Percentiles rank a stretch among this genome's conserved stretches.
Evolutionary conservation across 2,888 invertebrate species (phyloP).

Genomic region (Drosophila pegasa): DNA sequence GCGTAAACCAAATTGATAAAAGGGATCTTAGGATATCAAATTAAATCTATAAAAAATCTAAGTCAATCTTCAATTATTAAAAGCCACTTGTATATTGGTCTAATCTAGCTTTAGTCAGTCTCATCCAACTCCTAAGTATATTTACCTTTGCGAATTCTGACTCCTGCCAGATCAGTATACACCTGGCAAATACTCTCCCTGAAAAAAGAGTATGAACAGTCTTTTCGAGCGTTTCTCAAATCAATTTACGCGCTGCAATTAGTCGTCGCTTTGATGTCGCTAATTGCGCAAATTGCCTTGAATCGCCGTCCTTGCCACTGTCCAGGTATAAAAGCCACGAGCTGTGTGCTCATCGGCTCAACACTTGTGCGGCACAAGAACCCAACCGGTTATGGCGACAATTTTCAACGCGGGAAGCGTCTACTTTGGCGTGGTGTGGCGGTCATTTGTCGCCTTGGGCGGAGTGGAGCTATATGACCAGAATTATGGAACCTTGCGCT

Average conservation of each 20-base stretch:
- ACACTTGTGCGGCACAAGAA: neutral
- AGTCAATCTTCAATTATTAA: too few species aligned
- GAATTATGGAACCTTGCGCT: slow-evolving; percentile 6
- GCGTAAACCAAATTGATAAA: too few species aligned
- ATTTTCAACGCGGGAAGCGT: neutral
- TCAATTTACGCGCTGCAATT: slow-evolving; percentile 30
- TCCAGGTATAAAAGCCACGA: slow-evolving; percentile 41
- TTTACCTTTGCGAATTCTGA: neutral
- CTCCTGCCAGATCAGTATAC: neutral
- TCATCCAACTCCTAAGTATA: too few species aligned
- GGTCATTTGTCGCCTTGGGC: slow-evolving; percentile 41
- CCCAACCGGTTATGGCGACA: slow-evolving; percentile 12
- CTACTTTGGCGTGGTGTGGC: slow-evolving; percentile 40
- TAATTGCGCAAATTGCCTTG: slow-evolving; percentile 31
- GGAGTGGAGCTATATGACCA: slow-evolving; percentile 31
- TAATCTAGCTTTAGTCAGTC: too few species aligned
- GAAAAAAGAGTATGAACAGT: neutral
- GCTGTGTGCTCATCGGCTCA: neutral
- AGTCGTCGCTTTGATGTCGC: slow-evolving; percentile 42
- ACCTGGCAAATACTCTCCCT: neutral
- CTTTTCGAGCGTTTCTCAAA: neutral
- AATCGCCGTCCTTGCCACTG: neutral
- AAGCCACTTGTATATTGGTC: too few species aligned
- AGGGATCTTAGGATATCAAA: too few species aligned
- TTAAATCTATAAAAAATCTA: too few species aligned